Evolutionary conservation across 2,797 vertebrate genomes (phyloP).

Genomic region (Melanotaenia maccullochi): DNA sequence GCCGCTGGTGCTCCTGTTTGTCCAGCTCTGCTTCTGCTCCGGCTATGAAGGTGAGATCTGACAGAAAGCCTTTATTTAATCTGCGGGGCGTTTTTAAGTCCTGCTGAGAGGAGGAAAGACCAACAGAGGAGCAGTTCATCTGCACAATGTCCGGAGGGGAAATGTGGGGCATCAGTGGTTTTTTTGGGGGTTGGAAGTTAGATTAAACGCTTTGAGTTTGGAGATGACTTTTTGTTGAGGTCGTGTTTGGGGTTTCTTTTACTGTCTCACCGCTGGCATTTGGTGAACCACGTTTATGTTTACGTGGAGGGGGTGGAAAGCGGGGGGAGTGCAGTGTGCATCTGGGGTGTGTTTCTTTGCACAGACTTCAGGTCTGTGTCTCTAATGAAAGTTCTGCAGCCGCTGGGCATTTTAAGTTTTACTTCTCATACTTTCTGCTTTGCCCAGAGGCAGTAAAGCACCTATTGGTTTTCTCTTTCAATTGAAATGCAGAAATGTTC

Average conservation of each 20-base stretch:
- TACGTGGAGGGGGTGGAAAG: slow-evolving; percentile 80
- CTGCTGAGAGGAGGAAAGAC: neutral
- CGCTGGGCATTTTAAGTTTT: neutral
- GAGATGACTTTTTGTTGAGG: neutral
- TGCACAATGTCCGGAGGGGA: neutral
- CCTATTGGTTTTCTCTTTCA: neutral
- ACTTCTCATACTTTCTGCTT: neutral
- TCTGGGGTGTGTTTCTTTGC: slow-evolving; percentile 68
- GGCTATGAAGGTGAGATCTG: slow-evolving; percentile 82
- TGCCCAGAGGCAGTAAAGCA: slow-evolving; percentile 11
- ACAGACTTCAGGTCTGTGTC: slow-evolving; percentile 48
- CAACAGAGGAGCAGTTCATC: neutral
- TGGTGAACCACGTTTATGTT: slow-evolving; percentile 67
- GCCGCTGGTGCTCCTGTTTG: slow-evolving; percentile 74
- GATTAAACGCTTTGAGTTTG: neutral
- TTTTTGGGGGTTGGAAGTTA: neutral
- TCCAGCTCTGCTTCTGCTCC: slow-evolving; percentile 74
- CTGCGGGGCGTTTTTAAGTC: neutral
- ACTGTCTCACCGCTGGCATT: slow-evolving; percentile 20
- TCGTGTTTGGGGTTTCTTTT: slow-evolving; percentile 11
- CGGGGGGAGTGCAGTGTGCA: slow-evolving; percentile 75
- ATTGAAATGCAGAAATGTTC: neutral
- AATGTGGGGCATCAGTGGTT: neutral
- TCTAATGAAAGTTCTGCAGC: slow-evolving; percentile 36
- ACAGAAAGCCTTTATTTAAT: slow-evolving; percentile 1